These are phyloP conservation scores for Solea senegalensis DNA, from an alignment of 2,113 vertebrate genomes.

Conservation along the genomic window DNA sequence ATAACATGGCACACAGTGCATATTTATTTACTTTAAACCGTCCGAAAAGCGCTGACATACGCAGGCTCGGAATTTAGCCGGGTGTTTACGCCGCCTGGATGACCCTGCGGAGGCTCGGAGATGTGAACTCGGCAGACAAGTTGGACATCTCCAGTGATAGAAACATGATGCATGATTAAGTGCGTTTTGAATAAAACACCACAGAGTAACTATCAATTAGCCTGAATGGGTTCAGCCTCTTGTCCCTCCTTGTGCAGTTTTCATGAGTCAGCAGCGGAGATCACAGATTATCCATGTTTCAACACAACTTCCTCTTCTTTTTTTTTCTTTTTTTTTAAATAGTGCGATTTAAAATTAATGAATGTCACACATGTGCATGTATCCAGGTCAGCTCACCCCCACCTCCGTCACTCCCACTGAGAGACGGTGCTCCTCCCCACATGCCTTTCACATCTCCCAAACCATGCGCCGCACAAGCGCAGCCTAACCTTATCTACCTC, in stretches of 20 bases:
- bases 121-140: no score
- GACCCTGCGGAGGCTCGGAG: no score
- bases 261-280: constrained; percentile 9
- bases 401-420: not conserved
- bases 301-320: not conserved
- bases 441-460: constrained; percentile 5
- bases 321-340: not conserved
- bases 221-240: not conserved
- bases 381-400: not conserved
- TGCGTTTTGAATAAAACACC: not conserved
- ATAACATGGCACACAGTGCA: no score
- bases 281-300: not conserved
- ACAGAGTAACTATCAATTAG: no score
- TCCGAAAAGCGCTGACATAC: no score
- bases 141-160: not conserved
- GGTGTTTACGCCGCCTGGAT: no score
- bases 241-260: not conserved
- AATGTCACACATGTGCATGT: not conserved
- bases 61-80: no score
- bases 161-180: not conserved
- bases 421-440: not conserved
- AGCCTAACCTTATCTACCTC: no score
- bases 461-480: not conserved
- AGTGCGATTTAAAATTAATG: not conserved
- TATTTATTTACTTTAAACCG: no score